Conservation (phyloP, 2,113 vertebrate species). For the Himantopus leucocephalus region DNA sequence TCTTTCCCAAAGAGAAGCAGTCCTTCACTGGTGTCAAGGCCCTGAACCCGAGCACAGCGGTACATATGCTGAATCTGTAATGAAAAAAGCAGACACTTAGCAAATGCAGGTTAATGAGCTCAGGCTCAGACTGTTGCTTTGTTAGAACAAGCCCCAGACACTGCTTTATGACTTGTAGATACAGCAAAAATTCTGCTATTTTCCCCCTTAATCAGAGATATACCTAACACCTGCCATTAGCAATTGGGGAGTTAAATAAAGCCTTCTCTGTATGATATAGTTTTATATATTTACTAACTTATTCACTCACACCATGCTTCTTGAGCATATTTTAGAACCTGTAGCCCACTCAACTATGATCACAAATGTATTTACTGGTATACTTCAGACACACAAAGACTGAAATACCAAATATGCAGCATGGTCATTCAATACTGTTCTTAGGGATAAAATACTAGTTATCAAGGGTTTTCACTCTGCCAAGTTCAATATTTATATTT, state of each 20-base stretch:
- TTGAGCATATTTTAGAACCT: not conserved
- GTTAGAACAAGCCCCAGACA: not conserved
- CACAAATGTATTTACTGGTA: not conserved
- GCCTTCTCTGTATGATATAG: not conserved
- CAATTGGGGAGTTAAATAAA: not conserved
- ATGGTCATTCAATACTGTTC: not conserved
- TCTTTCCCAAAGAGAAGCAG: constrained; percentile 98
- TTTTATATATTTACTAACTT: not conserved
- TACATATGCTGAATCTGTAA: constrained; percentile 98
- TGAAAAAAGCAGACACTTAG: not conserved
- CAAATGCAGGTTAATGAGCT: not conserved
- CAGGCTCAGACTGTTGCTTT: not conserved
- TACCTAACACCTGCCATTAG: not conserved
- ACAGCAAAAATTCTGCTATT: not conserved
- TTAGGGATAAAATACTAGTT: not conserved
- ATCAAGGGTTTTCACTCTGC: not conserved
- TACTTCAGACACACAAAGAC: not conserved
- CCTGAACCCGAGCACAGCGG: constrained; percentile 94
- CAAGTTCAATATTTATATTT: not conserved
- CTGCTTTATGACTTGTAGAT: not conserved
- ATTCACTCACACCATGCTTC: not conserved
- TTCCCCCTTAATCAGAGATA: not conserved
- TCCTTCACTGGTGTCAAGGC: constrained; percentile 95
- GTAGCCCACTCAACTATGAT: not conserved
- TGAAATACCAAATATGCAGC: not conserved